These are phyloP conservation scores for Sceloporus tristichus DNA, from an alignment of 2,113 vertebrate species.

Conservation along the genomic window DNA sequence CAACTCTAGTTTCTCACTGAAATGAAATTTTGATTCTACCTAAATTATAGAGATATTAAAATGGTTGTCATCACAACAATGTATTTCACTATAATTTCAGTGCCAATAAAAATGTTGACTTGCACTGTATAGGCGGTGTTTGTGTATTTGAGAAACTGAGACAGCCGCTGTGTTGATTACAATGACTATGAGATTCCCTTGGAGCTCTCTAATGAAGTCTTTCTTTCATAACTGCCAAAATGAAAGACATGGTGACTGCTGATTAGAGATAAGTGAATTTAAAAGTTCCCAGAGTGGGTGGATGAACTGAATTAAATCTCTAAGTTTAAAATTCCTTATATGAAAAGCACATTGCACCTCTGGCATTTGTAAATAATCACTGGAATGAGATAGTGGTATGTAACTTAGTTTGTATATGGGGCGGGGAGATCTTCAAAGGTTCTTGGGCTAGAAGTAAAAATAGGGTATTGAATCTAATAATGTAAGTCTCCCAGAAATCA, in stretches of 20 bases:
- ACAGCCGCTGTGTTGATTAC: constrained; percentile 13
- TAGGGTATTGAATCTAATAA: neutral
- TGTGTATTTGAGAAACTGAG: neutral
- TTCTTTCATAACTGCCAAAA: constrained; percentile 55
- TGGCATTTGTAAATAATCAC: constrained; percentile 28
- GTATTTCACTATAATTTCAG: neutral
- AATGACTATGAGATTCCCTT: constrained; percentile 55
- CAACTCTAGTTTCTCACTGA: neutral
- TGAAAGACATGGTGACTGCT: constrained; percentile 54
- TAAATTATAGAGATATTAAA: neutral
- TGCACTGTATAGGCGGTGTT: neutral
- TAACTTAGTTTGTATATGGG: too few species aligned
- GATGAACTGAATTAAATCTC: constrained; percentile 26
- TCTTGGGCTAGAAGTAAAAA: too few species aligned
- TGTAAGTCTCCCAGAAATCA: neutral
- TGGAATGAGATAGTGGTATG: neutral
- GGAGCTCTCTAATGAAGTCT: constrained; percentile 37
- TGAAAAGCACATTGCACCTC: constrained; percentile 19
- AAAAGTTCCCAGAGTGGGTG: constrained; percentile 20
- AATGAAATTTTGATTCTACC: neutral
- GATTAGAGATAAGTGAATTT: constrained; percentile 58
- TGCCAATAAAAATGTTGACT: neutral
- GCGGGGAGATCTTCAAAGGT: too few species aligned
- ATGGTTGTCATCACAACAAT: neutral
- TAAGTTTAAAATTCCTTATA: constrained; percentile 48